Percentiles rank a stretch among this genome's conserved stretches.
Evolutionary conservation across 2,113 vertebrate species (phyloP).

Genomic region (Terrapene triunguis): DNA sequence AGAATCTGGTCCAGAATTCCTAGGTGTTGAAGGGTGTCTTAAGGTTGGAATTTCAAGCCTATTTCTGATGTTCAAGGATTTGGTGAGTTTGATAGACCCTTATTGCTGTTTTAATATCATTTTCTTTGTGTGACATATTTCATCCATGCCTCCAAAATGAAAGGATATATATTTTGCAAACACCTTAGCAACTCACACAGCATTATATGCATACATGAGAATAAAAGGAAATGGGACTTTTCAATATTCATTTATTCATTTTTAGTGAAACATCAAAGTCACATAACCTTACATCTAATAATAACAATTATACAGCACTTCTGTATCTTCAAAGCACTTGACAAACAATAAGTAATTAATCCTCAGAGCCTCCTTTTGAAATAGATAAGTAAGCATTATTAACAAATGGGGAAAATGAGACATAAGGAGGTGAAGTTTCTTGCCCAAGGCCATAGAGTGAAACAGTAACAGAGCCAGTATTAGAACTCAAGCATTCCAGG

Average conservation of each 20-base stretch:
- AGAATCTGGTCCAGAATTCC: neutral
- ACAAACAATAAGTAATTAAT: slow-evolving; percentile 51
- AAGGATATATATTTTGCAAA: neutral
- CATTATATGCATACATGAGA: slow-evolving; percentile 16
- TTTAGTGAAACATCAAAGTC: slow-evolving; percentile 41
- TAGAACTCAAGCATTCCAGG: neutral
- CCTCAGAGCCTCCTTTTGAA: slow-evolving; percentile 25
- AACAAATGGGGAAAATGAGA: neutral
- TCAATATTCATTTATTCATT: slow-evolving; percentile 4
- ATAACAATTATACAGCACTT: slow-evolving; percentile 12
- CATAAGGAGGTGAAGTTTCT: neutral
- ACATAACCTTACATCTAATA: slow-evolving; percentile 31
- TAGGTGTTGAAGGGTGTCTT: neutral
- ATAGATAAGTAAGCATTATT: slow-evolving; percentile 38
- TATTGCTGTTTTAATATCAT: neutral
- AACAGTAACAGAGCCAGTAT: slow-evolving; percentile 28
- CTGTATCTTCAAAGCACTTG: slow-evolving; percentile 39
- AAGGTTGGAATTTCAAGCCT: neutral
- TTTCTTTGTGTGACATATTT: slow-evolving; percentile 11
- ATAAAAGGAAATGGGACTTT: slow-evolving; percentile 27
- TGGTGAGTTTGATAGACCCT: neutral
- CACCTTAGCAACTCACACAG: neutral
- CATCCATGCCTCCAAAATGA: neutral
- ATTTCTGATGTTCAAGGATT: neutral
- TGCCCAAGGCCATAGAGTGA: neutral